Percentiles rank a stretch among this genome's conserved stretches.
Conservation (phyloP, 2,113 vertebrate species). For the Solea senegalensis region DNA sequence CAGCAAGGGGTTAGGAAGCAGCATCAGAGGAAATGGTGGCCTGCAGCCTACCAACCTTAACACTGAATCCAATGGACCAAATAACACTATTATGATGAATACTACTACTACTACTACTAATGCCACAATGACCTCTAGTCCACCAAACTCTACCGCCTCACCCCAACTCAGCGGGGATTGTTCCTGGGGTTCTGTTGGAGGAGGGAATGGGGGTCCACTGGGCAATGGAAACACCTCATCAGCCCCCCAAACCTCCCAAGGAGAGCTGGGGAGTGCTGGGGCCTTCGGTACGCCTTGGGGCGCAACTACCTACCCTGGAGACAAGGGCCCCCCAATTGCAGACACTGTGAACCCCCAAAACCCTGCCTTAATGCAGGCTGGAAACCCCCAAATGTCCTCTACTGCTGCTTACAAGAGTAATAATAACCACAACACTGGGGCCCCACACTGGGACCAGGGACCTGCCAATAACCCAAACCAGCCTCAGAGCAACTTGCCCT, state of each 20-base stretch:
- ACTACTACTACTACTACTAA: conserved; percentile 96
- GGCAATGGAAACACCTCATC: conserved; percentile 85
- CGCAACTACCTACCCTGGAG: conserved; percentile 89
- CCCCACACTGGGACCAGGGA: conserved; percentile 90
- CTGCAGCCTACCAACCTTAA: conserved; percentile 91
- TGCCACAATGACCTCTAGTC: conserved; percentile 96
- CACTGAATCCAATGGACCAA: conserved; percentile 99
- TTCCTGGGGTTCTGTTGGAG: conserved; percentile 83
- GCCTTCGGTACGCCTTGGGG: conserved; percentile 92
- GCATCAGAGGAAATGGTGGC: conserved; percentile 83
- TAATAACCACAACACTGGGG: conserved; percentile 81
- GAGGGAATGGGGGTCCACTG: conserved; percentile 76
- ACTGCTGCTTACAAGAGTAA: conserved; percentile 88
- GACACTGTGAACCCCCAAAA: conserved; percentile 97
- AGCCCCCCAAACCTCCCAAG: conserved; percentile 85
- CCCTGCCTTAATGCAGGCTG: conserved; percentile 88
- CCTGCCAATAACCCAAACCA: conserved; percentile 70
- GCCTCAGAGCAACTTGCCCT: conserved; percentile 82
- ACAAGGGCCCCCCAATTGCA: conserved; percentile 88
- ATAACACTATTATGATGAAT: conserved; percentile 90
- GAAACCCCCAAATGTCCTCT: conserved; percentile 82
- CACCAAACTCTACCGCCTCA: conserved; percentile 97
- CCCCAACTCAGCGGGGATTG: conserved; percentile 88
- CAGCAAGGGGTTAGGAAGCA: conserved; percentile 88
- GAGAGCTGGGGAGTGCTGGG: conserved; percentile 85